Percentiles rank a stretch among this genome's conserved stretches.
These are phyloP conservation scores for Darevskia nairensis DNA, from an alignment of 2,797 vertebrate genomes.

Conservation along the genomic window DNA sequence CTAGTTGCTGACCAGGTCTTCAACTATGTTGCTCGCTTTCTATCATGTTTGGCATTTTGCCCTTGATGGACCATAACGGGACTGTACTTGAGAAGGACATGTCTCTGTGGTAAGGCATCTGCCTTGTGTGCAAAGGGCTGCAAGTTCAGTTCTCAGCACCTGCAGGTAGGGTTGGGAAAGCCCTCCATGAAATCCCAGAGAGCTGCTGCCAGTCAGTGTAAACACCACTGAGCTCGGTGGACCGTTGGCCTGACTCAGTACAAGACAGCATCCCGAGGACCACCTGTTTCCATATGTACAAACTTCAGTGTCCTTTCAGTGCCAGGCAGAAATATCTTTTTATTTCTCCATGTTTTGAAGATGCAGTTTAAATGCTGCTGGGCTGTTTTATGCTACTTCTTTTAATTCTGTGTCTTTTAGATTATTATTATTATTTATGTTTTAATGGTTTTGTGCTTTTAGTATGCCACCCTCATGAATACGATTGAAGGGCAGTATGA, in stretches of 20 bases:
- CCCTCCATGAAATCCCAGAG: too few species aligned
- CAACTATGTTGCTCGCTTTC: not conserved
- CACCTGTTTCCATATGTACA: too few species aligned
- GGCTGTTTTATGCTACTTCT: not conserved
- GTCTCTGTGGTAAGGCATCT: too few species aligned
- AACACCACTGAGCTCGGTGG: too few species aligned
- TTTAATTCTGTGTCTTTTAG: not conserved
- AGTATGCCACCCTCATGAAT: not conserved
- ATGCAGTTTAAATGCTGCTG: not conserved
- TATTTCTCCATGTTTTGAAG: not conserved
- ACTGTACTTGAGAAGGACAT: too few species aligned
- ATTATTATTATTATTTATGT: not conserved
- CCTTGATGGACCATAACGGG: not conserved
- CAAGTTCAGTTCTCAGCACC: too few species aligned
- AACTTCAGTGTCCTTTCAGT: not conserved
- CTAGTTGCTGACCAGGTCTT: not conserved
- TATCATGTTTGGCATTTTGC: not conserved
- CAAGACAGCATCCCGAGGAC: too few species aligned
- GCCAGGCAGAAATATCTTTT: not conserved
- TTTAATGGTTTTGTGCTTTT: not conserved
- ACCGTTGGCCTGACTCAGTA: too few species aligned
- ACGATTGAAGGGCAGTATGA: not conserved
- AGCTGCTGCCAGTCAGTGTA: too few species aligned
- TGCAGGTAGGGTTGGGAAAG: too few species aligned
- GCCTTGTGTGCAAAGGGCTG: too few species aligned